Base-by-base conservation (phyloP, 2,888 invertebrate species). In the Agonopterix heracliana region DNA sequence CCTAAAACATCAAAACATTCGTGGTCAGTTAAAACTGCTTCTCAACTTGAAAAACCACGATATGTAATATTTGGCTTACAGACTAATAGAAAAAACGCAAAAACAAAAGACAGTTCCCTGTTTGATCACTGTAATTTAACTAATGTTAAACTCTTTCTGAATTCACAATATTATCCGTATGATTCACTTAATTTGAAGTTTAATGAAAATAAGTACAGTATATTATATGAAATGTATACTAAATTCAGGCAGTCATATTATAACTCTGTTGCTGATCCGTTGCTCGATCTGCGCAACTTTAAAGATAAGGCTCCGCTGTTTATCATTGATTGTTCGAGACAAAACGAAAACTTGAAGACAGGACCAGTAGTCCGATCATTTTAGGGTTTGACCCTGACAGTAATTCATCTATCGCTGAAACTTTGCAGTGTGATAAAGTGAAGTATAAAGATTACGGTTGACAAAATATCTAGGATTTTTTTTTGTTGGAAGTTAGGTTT, bases 281-380 rank as follows among this genome's bases (percentile, higher is more conserved):
- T 54, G 46, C 34, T 52, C 34, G 45, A 46, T 49, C 10, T 47
- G 3, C 41, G 47, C 41, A 34, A 49, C 40, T 68, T 68, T 50
- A 55, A 56, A 54, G 49, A 51, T 34, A 41, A 50, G 5, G 60
- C 61, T 12, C 66, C 65, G 7, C 48, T 66, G 12, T 53, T 61
- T 41, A 61, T 64, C 13, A 55, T 65, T 47, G 64, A 64, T 54
- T 64, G 64, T 53, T 60, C 58, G 7, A 50, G 60, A 2, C 41
- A 41, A 7, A 7, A 11, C 7, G 41, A 41, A 10, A n/a, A 9
- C 2, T 12, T 41, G 1, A 41, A 41, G 3, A 8, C n/a, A n/a
- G 9, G 36, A 14, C 14, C 14, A 2, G n/a, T n/a, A n/a, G n/a
- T n/a, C n/a, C n/a, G n/a, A n/a, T n/a, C n/a, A n/a, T n/a, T n/a